These are phyloP conservation scores for Virgularia gustaviana DNA, from an alignment of 92 coral and sea anemone species.

Conservation along the genomic window DNA sequence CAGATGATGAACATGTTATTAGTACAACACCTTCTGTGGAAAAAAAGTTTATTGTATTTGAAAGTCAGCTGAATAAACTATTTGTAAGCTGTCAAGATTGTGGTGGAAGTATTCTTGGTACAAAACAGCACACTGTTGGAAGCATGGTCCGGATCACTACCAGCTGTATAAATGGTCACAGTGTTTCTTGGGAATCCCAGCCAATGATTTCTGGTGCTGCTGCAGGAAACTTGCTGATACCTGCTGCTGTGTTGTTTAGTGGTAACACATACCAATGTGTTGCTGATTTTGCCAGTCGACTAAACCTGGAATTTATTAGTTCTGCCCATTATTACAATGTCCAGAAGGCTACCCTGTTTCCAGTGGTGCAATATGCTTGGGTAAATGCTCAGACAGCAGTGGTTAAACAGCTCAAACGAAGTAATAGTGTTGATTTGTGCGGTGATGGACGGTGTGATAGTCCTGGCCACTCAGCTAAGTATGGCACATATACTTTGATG, in stretches of 20 bases:
- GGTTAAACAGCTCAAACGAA: conserved; percentile 1
- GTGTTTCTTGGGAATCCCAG: conserved; percentile 11
- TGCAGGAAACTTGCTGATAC: conserved; percentile 15
- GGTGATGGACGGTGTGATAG: conserved; percentile 59
- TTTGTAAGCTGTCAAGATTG: conserved; percentile 8
- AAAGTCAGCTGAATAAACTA: conserved; percentile 29
- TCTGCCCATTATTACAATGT: conserved; percentile 19
- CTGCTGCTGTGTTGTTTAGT: conserved; percentile 17
- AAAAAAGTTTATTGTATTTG: conserved; percentile 30
- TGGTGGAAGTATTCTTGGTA: neutral
- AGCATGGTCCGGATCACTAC: conserved; percentile 16
- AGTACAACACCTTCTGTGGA: conserved; percentile 13
- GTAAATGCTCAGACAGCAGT: conserved; percentile 3
- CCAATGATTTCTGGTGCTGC: neutral
- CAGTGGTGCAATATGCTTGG: conserved; percentile 51
- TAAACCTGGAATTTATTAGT: conserved; percentile 17
- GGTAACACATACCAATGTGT: conserved; percentile 10
- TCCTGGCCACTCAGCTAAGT: conserved; percentile 60
- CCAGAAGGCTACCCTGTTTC: conserved; percentile 41
- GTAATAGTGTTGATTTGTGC: conserved; percentile 11
- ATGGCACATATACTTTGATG: conserved; percentile 57
- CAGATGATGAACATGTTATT: neutral
- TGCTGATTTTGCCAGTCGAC: conserved; percentile 29
- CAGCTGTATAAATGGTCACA: conserved; percentile 10
- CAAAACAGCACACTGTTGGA: conserved; percentile 11